Base-by-base conservation (phyloP, 2,113 vertebrate species). In the Pelecanoides urinatrix region DNA sequence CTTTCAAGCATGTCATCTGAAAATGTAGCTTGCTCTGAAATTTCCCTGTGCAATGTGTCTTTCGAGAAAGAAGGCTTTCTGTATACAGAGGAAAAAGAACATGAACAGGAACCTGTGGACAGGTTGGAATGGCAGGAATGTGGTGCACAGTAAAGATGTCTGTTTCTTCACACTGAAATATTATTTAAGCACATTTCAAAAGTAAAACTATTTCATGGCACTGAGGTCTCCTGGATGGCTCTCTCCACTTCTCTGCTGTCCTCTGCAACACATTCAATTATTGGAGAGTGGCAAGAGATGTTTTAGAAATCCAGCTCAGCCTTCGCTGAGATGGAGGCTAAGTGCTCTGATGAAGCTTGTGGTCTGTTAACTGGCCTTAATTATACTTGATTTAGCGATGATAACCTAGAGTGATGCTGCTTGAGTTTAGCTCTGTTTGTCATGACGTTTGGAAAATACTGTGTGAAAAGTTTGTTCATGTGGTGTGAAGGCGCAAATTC, bases 41-140 rank as follows among this genome's bases (percentile, higher is more conserved):
- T 76, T 68, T 90, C 47, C 49, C 59, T 86, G 75, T 88, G 94
- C 79, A 82, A 34, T 91, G 32, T 91, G 74, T 82, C 67, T 80
- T 95, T 66, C 25, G 14, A 93, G 94, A 96, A 96, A 91, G 82
- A 88, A 65, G 70, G 49, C 72, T 88, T 93, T 92, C 63, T 96
- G 56, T 94, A 42, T 67, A 61, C 13, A 63, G 61, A 90, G 59
- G 71, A 73, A 94, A 94, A 80, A 94, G 96, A 94, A 90, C 86
- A 89, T 82, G 94, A 96, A 86, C 90, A 91, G 95, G 95, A 97
- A 95, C 89, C 73, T 90, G 94, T 95, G 92, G 95, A 96, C 78
- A 90, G n/a, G 78, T 73, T 96, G 96, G 96, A 97, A 97, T 96
- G 94, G 22, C 72, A 95, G 79, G 96, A 97, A 97, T 97, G 94